phyloP scores from a whole-genome alignment of 2,113 vertebrate species.

The Emydura subglobosa region DNA sequence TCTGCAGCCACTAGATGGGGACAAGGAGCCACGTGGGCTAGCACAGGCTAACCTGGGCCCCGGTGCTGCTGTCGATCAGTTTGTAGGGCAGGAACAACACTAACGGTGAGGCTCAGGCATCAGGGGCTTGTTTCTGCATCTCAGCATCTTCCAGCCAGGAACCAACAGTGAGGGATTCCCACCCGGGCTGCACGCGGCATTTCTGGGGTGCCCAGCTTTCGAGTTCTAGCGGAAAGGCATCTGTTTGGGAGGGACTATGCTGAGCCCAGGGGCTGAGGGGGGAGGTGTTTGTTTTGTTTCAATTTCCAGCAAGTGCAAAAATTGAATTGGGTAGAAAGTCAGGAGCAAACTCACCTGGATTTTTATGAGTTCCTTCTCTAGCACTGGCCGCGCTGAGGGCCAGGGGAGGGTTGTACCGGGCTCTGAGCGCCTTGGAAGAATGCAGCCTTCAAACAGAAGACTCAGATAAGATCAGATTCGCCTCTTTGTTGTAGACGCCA shows the following conservation, averaged over 20 bases:
- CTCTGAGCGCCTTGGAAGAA: background rate
- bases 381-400: background rate
- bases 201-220: background rate
- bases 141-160: background rate
- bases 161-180: background rate
- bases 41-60: no score
- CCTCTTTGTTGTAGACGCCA: background rate
- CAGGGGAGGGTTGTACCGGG: background rate
- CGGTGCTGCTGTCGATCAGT: no score
- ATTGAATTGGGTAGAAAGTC: background rate
- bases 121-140: background rate
- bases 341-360: background rate
- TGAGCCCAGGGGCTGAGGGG: background rate
- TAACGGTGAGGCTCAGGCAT: background rate
- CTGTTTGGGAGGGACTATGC: background rate
- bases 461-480: background rate
- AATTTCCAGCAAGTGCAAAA: background rate
- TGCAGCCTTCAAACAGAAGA: background rate
- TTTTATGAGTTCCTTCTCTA: background rate
- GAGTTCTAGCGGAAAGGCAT: background rate
- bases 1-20: background rate
- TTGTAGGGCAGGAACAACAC: background rate
- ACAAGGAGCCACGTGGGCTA: background rate
- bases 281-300: background rate
- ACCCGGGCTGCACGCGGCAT: background rate